Evolutionary conservation across 2,113 vertebrate species (phyloP).

Genomic region (Megaceryle torquata): DNA sequence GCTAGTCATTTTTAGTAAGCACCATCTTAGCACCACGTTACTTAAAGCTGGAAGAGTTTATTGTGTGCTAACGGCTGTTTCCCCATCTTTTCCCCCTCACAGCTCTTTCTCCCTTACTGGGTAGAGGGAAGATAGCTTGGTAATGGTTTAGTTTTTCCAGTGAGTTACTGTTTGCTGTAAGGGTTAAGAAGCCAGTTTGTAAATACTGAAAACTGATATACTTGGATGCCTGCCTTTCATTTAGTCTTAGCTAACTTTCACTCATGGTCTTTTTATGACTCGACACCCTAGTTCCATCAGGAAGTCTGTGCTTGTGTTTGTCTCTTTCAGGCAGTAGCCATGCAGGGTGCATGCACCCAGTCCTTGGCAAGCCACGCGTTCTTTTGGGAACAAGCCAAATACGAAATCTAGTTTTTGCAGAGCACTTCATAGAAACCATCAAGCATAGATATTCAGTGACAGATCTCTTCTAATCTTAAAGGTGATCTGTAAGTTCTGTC

Average conservation of each 20-base stretch:
- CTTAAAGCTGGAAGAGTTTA: background rate
- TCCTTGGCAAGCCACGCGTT: background rate
- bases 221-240: background rate
- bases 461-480: background rate
- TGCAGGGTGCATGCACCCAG: rapidly evolving
- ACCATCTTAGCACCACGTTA: background rate
- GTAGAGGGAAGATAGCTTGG: background rate
- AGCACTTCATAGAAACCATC: background rate
- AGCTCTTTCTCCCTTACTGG: background rate
- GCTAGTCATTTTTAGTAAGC: background rate
- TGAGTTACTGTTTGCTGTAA: background rate
- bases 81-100: background rate
- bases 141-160: background rate
- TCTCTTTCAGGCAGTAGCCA: background rate
- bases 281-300: background rate
- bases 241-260: background rate
- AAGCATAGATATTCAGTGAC: background rate
- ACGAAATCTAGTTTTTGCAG: background rate
- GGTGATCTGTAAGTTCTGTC: background rate
- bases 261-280: background rate
- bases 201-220: background rate
- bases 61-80: background rate
- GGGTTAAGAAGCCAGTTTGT: background rate
- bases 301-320: background rate
- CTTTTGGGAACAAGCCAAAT: background rate